phyloP scores from a whole-genome alignment of 23 tunicate species.

The Ascidia mentula region DNA sequence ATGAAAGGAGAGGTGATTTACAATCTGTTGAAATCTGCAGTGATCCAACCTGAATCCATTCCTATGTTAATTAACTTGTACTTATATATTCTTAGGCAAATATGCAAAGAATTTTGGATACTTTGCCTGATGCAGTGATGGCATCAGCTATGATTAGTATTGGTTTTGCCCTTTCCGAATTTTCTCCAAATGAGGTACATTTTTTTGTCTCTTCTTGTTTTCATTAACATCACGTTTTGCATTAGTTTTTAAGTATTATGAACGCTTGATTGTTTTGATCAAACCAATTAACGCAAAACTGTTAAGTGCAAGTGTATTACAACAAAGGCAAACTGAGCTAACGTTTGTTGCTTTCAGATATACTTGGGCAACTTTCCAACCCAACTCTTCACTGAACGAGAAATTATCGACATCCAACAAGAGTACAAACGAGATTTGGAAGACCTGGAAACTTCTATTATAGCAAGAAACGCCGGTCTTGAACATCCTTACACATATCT shows the following conservation, averaged over 20 bases:
- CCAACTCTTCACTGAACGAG: conserved; percentile 21
- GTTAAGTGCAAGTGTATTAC: too few relatives aligned
- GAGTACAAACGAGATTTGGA: conserved; percentile 30
- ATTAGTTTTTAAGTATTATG: too few relatives aligned
- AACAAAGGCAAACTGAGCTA: too few relatives aligned
- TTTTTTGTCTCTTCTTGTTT: too few relatives aligned
- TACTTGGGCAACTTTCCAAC: conserved; percentile 28
- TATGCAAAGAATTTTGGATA: conserved; percentile 38
- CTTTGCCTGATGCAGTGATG: conserved; percentile 46
- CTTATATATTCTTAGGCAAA: conserved; percentile 58
- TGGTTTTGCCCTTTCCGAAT: conserved; percentile 24
- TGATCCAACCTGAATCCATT: too few relatives aligned
- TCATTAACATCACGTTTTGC: too few relatives aligned
- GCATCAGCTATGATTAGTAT: conserved; percentile 33
- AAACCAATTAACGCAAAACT: too few relatives aligned
- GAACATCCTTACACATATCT: conserved; percentile 32
- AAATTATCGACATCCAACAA: not conserved
- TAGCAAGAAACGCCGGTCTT: conserved; percentile 27
- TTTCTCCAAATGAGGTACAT: conserved; percentile 59
- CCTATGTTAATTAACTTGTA: too few relatives aligned
- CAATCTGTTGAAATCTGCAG: too few relatives aligned
- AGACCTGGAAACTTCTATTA: conserved; percentile 6
- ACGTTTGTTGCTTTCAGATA: too few relatives aligned
- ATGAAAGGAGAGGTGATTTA: conserved; percentile 90
- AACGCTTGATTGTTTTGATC: too few relatives aligned